phyloP scores from a whole-genome alignment of 2,888 invertebrate genomes.

The Antitype chi region DNA sequence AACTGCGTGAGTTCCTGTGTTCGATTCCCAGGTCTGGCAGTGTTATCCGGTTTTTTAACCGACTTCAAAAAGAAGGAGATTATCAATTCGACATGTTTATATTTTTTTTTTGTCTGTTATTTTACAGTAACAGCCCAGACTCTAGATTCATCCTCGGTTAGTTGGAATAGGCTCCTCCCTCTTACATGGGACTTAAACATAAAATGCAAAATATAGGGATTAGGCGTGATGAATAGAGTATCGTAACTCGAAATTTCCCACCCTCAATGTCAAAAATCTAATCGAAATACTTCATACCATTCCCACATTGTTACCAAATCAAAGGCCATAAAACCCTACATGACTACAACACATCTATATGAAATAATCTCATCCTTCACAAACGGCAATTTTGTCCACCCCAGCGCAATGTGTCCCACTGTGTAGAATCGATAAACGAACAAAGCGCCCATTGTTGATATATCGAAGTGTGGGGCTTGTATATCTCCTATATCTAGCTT shows the following conservation, averaged over 20 bases:
- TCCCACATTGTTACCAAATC: constrained; percentile 19
- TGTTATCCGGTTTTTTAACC: too few species aligned
- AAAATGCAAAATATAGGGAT: too few species aligned
- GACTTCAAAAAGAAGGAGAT: too few species aligned
- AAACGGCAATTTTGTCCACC: constrained; percentile 65
- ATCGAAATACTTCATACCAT: background rate
- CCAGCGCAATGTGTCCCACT: constrained; percentile 65
- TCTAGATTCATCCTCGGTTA: too few species aligned
- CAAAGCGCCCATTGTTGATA: constrained; percentile 69
- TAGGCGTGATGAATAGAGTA: background rate
- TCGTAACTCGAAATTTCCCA: background rate
- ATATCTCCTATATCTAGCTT: constrained; percentile 48
- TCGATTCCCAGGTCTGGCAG: too few species aligned
- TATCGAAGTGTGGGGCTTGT: constrained; percentile 54
- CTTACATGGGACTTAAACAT: too few species aligned
- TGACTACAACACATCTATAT: constrained; percentile 42
- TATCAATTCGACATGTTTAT: too few species aligned
- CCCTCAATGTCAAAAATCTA: background rate
- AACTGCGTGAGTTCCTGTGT: too few species aligned
- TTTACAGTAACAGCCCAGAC: too few species aligned
- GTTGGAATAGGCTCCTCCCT: too few species aligned
- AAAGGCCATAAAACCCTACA: constrained; percentile 34
- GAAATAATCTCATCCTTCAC: constrained; percentile 53
- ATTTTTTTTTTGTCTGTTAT: too few species aligned
- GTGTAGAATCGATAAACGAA: constrained; percentile 69